Conservation (phyloP, 2,888 invertebrate genomes). For the Apodemia duryi region DNA sequence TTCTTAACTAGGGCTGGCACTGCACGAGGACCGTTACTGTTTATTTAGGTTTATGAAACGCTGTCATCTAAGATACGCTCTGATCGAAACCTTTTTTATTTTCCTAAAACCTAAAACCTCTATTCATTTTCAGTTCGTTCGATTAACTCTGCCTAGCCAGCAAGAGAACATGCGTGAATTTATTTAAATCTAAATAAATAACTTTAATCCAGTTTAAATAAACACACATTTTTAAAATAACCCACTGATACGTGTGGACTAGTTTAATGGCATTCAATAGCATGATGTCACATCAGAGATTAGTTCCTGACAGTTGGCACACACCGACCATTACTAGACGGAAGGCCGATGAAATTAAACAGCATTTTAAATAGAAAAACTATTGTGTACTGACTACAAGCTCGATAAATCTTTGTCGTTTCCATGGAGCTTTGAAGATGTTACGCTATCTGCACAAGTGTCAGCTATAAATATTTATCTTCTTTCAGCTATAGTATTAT, state of each 20-base stretch:
- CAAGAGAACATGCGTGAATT: no score
- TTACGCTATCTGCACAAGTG: not conserved
- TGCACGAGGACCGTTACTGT: no score
- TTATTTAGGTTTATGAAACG: no score
- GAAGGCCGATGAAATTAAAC: constrained; percentile 13
- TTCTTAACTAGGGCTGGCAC: no score
- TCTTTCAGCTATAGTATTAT: no score
- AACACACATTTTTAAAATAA: constrained; percentile 10
- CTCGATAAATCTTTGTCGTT: constrained; percentile 9
- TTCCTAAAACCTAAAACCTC: no score
- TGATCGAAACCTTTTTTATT: no score
- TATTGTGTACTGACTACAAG: not conserved
- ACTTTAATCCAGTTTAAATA: not conserved
- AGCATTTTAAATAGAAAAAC: constrained; percentile 14
- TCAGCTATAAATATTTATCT: not conserved
- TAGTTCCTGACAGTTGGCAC: constrained; percentile 15
- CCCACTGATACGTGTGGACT: not conserved
- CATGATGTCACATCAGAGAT: constrained; percentile 15
- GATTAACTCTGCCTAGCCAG: no score
- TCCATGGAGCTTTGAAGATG: not conserved
- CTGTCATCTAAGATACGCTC: no score
- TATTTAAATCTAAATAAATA: no score
- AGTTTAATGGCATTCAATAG: constrained; percentile 7
- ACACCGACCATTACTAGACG: not conserved
- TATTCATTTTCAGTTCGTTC: no score